These are phyloP conservation scores for Brachystomella parvula DNA, from an alignment of 1,140 invertebrate species.

Conservation along the genomic window DNA sequence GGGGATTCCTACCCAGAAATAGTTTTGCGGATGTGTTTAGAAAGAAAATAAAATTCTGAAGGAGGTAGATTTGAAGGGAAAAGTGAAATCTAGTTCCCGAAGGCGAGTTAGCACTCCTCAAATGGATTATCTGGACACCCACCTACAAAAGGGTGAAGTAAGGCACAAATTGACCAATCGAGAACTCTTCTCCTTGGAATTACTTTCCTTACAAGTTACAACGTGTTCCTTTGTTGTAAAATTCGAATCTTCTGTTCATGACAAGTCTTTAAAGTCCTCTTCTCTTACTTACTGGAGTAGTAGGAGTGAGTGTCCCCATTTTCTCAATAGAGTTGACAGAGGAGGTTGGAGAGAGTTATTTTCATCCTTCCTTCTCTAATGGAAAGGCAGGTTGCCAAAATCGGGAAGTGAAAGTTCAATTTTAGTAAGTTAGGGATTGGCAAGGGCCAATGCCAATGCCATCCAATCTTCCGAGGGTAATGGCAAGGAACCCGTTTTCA, in stretches of 20 bases:
- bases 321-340: background rate
- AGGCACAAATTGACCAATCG: background rate
- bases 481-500: constrained; percentile 2
- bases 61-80: background rate
- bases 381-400: background rate
- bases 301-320: no score
- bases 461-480: background rate
- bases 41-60: background rate
- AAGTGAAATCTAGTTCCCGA: no score
- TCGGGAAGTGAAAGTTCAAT: background rate
- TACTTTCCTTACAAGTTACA: background rate
- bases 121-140: background rate
- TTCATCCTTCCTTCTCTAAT: background rate
- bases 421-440: background rate
- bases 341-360: background rate
- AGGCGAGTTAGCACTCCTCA: no score
- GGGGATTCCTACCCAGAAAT: background rate
- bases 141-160: background rate
- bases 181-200: background rate
- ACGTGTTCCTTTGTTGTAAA: background rate
- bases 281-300: background rate
- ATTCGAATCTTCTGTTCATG: constrained; percentile 1
- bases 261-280: constrained; percentile 1
- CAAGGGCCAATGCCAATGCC: no score
- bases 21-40: background rate